Evolutionary conservation across 2,797 vertebrate species (phyloP).

Genomic region (Potorous gilbertii): DNA sequence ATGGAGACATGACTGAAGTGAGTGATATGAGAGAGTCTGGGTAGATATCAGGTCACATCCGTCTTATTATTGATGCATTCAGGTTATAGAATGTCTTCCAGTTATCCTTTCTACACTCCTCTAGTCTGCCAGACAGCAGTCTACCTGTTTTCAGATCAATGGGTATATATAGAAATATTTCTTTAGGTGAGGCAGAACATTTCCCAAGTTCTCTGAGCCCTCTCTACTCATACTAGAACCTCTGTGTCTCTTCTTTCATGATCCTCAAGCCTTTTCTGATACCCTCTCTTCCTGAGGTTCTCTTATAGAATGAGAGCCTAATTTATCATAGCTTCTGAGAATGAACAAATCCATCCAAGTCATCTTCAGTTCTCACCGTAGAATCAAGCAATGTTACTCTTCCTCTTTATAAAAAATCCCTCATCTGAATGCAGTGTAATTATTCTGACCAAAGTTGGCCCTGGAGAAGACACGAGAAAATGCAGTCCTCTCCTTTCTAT

Average conservation of each 20-base stretch:
- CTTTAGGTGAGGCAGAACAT: not conserved
- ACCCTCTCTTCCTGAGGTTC: not conserved
- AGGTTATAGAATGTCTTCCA: not conserved
- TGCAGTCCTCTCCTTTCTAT: not conserved
- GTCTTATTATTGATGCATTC: no score
- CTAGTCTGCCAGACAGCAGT: not conserved
- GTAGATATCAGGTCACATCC: not conserved
- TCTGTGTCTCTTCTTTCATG: not conserved
- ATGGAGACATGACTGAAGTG: constrained; percentile 64
- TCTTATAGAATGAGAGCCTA: not conserved
- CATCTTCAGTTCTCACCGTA: not conserved
- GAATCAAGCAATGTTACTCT: not conserved
- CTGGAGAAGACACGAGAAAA: not conserved
- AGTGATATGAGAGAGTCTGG: not conserved
- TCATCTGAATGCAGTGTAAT: not conserved
- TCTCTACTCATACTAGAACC: not conserved
- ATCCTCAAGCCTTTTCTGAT: not conserved
- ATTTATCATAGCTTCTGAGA: not conserved
- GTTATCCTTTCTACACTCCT: not conserved
- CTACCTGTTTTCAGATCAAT: not conserved
- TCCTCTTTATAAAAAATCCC: not conserved
- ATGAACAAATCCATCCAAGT: not conserved
- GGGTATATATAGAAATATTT: not conserved
- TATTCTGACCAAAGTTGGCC: not conserved
- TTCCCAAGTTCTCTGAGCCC: not conserved